Evolutionary conservation across 2,888 invertebrate species (phyloP).

Genomic region (Muschampia plurimacula): DNA sequence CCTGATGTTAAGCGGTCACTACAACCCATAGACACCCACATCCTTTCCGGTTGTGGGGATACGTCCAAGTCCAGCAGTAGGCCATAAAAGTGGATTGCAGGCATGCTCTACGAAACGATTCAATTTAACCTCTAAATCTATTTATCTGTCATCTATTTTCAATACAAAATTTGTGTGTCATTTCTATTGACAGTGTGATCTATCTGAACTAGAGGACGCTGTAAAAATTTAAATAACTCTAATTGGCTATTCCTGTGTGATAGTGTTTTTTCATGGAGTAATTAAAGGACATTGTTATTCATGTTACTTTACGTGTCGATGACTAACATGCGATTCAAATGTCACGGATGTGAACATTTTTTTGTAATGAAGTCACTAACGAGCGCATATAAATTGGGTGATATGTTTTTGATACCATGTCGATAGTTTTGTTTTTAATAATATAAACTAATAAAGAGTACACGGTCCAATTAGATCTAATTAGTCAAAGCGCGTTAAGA

Average conservation of each 20-base stretch:
- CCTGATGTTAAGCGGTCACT: too few species aligned
- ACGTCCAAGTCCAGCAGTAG: too few species aligned
- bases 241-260: conserved; percentile 49
- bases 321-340: conserved; percentile 19
- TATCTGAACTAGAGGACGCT: conserved; percentile 20
- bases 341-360: conserved; percentile 24
- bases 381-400: background rate
- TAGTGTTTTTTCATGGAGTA: conserved; percentile 27
- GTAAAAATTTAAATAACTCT: conserved; percentile 49
- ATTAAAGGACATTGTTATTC: conserved; percentile 37
- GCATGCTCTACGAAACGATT: too few species aligned
- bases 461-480: too few species aligned
- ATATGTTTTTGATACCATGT: background rate
- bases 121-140: background rate
- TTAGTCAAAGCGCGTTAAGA: too few species aligned
- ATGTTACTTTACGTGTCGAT: conserved; percentile 11
- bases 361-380: background rate
- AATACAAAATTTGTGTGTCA: background rate
- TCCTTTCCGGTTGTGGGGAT: too few species aligned
- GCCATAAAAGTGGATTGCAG: too few species aligned
- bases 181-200: background rate
- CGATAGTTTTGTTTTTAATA: too few species aligned
- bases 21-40: too few species aligned
- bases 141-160: background rate
- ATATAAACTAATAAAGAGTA: too few species aligned